phyloP scores from a whole-genome alignment of 2,888 invertebrate species.

The Auanema freiburgensis region DNA sequence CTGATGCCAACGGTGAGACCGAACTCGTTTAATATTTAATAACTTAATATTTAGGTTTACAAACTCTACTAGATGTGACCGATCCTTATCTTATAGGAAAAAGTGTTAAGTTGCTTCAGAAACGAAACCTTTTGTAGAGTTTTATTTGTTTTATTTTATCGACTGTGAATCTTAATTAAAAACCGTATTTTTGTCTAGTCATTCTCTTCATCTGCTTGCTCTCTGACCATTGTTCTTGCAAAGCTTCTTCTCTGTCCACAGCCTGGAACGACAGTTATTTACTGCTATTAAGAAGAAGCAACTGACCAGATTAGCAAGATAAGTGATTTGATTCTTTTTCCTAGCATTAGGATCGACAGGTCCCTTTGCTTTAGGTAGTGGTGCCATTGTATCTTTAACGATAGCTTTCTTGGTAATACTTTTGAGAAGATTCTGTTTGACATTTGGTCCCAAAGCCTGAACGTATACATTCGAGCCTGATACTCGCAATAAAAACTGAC shows the following conservation, averaged over 20 bases:
- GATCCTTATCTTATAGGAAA: no score
- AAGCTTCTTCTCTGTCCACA: slow-evolving; percentile 57
- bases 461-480: slow-evolving; percentile 9
- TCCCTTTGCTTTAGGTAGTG: slow-evolving; percentile 28
- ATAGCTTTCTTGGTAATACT: slow-evolving; percentile 46
- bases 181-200: slow-evolving; percentile 59
- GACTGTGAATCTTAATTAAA: slow-evolving; percentile 31
- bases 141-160: no score
- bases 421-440: slow-evolving; percentile 52
- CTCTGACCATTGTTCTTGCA: slow-evolving; percentile 62
- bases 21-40: no score
- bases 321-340: slow-evolving; percentile 63
- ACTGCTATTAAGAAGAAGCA: neutral
- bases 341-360: slow-evolving; percentile 46
- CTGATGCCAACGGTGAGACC: no score
- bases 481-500: slow-evolving; percentile 21
- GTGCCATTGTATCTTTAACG: slow-evolving; percentile 30
- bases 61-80: no score
- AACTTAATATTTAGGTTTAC: no score
- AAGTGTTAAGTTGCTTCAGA: no score
- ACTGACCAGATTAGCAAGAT: slow-evolving; percentile 54
- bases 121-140: no score
- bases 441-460: slow-evolving; percentile 56
- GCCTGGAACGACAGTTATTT: slow-evolving; percentile 35
- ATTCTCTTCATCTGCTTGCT: slow-evolving; percentile 50